Evolutionary conservation across 2,888 invertebrate species (phyloP), one percentile per base, ranked within the genome.

Genomic region (Heliconius sara): DNA sequence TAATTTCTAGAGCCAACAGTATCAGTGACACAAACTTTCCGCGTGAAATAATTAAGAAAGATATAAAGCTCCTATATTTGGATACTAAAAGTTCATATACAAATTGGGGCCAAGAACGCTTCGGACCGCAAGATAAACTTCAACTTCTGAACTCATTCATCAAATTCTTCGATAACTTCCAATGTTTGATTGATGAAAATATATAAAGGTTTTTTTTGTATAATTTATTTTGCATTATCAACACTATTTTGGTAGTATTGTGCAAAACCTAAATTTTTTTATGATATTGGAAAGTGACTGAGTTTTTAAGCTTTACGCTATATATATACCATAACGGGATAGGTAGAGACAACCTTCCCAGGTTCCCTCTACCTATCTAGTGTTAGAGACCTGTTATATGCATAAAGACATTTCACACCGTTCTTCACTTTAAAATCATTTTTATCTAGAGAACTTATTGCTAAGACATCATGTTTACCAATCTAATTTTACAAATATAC

Each of bases 121-220:
- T 72, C 52, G 72, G 57, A 72, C 72, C 72, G 72, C 52, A 43
- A 70, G 70, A 70, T 70, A 47, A 57, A 57, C 27, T 57, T 72
- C 52, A 57, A 57, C 52, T 72, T 72, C 72, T 57, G 30, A 72
- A 72, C 72, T 72, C 72, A 72, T 72, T 72, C 72, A 72, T 72
- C 72, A 72, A 72, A 72, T 57, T 57, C 27, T 57, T 57, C 72
- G 52, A 72, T 72, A 57, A 72, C 72, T 57, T 30, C 27, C 30
- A 72, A 72, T 30, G 13, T 72, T 12, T 72, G 72, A 72, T 72
- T 57, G 72, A 72, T 72, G 72, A 72, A 72, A 72, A 30, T 9
- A 22, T 72, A 27, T 22, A 72, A 52, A 47, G 4, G 22, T n/a
- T 25, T 39, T 70, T 22, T 43, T 22, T 47, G 6, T 70, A 43